Evolutionary conservation across 2,888 invertebrate species (phyloP), one percentile per base, ranked within the genome.

Genomic region (Oligia fasciuncula): DNA sequence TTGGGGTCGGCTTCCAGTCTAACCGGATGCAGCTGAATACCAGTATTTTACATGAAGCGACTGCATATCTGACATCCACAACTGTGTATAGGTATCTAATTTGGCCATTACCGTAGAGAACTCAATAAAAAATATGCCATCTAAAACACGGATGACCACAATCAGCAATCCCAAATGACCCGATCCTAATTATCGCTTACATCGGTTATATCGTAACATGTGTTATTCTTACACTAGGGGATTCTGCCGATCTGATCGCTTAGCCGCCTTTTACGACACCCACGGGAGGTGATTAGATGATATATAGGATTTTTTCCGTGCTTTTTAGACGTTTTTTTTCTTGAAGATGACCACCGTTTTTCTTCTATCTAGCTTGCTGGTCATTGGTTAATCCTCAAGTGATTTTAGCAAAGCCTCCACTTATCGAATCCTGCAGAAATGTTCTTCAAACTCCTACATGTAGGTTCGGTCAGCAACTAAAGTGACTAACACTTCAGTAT

Each of bases 211-310:
- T 72, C 51, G 40, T 62, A 60, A 73, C 29, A 80, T 35, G 62
- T 81, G 72, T 68, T 73, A 66, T 73, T 62, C 23, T 54, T 73
- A 66, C 85, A 19, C 80, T 40, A 35, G 76, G 76, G 85, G 49
- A 65, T 76, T 40, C 17, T 65, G 46, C 54, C 60, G 54, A 70
- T 82, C 54, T 17, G 82, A 85, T 80, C 80, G 69, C 70, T 80
- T 80, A 73, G 49, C 54, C 43, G 49, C 79, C 54, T 80, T 85
- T 84, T 74, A 82, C 80, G 80, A 80, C 70, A 74, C 82, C 85
- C 82, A 57, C 3, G 82, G 85, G 82, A 80, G n/a, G 74, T 74
- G 60, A 82, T 82, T 82, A 85, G 54, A 67, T 81, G 81, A 79
- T 79, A 79, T 84, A 49, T 54, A 62, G 46, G 65, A 74, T 65